Percentiles rank a stretch among this genome's conserved stretches.
These are phyloP conservation scores for Hipposideros armiger DNA, from an alignment of 2,113 vertebrate genomes.

Conservation along the genomic window DNA sequence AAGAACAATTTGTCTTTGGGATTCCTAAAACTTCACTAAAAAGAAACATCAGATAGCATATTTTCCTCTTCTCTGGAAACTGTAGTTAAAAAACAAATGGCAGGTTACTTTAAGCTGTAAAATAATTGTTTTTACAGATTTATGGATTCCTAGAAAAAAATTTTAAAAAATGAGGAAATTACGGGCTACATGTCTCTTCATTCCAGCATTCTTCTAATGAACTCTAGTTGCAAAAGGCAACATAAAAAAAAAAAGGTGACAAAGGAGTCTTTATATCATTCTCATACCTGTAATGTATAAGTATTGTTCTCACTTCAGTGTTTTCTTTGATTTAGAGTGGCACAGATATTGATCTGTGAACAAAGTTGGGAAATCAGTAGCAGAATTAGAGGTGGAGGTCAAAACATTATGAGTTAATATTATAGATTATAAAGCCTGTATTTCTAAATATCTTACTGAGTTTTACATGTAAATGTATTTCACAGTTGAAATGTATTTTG, in stretches of 20 bases:
- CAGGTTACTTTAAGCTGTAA: background rate
- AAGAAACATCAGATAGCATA: background rate
- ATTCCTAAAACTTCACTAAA: background rate
- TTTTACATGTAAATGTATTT: background rate
- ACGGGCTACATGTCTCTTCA: background rate
- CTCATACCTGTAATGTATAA: background rate
- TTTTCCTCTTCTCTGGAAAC: background rate
- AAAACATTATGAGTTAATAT: background rate
- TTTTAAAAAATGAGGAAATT: background rate
- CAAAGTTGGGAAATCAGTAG: background rate
- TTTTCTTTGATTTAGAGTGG: background rate
- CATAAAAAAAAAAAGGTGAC: background rate
- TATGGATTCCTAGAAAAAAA: background rate
- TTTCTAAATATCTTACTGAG: background rate
- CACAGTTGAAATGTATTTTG: background rate
- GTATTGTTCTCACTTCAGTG: background rate
- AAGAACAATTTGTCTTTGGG: background rate
- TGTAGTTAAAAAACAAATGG: background rate
- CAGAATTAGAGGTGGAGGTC: background rate
- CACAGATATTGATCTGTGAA: background rate
- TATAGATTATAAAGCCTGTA: background rate
- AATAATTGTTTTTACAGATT: background rate
- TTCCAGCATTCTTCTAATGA: background rate
- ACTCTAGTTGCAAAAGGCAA: background rate
- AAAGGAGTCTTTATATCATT: background rate